These are phyloP conservation scores for Malachius bipustulatus DNA, from an alignment of 2,888 invertebrate genomes.

Conservation along the genomic window DNA sequence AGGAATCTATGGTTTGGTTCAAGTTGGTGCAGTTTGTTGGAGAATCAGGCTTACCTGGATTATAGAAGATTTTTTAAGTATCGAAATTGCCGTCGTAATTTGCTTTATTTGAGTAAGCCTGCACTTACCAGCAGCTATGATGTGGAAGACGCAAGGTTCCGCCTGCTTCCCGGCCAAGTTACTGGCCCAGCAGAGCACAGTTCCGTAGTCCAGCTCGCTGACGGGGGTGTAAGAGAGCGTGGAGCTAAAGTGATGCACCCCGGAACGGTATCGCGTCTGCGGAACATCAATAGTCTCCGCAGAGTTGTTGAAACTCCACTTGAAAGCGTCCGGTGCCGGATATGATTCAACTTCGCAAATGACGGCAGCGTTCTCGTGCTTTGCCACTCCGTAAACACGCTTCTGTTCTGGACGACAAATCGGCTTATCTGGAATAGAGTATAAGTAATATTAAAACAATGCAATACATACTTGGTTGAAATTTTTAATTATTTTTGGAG, in stretches of 20 bases:
- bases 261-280: conserved; percentile 49
- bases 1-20: conserved; percentile 67
- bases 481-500: no score
- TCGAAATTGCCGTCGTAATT: no score
- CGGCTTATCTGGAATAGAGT: conserved; percentile 61
- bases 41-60: conserved; percentile 66
- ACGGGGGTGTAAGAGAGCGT: conserved; percentile 66
- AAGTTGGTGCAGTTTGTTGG: conserved; percentile 64
- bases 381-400: conserved; percentile 70
- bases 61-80: no score
- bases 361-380: conserved; percentile 68
- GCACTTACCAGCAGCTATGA: conserved; percentile 57
- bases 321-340: conserved; percentile 70
- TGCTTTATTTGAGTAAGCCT: not conserved
- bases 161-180: conserved; percentile 59
- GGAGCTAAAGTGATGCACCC: conserved; percentile 43
- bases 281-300: conserved; percentile 68
- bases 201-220: conserved; percentile 62
- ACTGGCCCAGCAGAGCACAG: conserved; percentile 60
- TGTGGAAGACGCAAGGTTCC: conserved; percentile 62
- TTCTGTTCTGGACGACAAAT: conserved; percentile 64
- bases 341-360: conserved; percentile 76
- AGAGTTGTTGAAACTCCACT: conserved; percentile 84
- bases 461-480: no score
- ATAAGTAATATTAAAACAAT: no score